Evolutionary conservation across 2,888 invertebrate species (phyloP), one percentile per base, ranked within the genome.

Genomic region (Zygothrica quintamaculata): DNA sequence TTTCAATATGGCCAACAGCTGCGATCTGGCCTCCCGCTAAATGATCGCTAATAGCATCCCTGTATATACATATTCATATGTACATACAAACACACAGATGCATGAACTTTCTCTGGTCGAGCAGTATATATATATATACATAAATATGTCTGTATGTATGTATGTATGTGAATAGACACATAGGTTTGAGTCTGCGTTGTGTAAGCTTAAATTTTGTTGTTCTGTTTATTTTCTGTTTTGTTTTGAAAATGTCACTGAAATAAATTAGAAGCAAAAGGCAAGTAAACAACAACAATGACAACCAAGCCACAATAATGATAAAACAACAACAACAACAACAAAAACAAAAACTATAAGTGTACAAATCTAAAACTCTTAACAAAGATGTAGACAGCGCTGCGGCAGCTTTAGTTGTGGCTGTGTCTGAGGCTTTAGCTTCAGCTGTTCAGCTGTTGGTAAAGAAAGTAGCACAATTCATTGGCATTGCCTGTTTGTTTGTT

Each of bases 391-490:
- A 72, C 59, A 50, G 56, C 64, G 73, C 52, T 8, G 40, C 47
- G 36, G 42, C 53, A n/a, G 25, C 22, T 16, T 9, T 37, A 16
- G 29, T 18, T 26, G 51, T 15, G 22, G 15, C 22, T 31, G 12
- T 3, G 11, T 9, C 56, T 36, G 43, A 9, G 34, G 5, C 36
- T 42, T 18, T 18, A 25, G n/a, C 39, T 15, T 53, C 61, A 51
- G 61, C 60, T 65, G 73, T 15, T 53, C 61, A 51, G 61, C 60
- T 65, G 73, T 56, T 62, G 34, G 44, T 51, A 75, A 87, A 87
- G 87, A 82, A 87, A 82, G 87, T 82, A 73, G 82, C 84, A 82
- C 87, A 86, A 76, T 84, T 85, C 74, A 68, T 82, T 51, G 67
- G 67, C 59, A 69, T 56, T 64, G 64, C 37, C 60, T 53, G 58